A percentile compares a stretch with the other conserved stretches of the same genome.
Conservation (phyloP, 2,888 invertebrate species). For the Noctuana brunneofusca region DNA sequence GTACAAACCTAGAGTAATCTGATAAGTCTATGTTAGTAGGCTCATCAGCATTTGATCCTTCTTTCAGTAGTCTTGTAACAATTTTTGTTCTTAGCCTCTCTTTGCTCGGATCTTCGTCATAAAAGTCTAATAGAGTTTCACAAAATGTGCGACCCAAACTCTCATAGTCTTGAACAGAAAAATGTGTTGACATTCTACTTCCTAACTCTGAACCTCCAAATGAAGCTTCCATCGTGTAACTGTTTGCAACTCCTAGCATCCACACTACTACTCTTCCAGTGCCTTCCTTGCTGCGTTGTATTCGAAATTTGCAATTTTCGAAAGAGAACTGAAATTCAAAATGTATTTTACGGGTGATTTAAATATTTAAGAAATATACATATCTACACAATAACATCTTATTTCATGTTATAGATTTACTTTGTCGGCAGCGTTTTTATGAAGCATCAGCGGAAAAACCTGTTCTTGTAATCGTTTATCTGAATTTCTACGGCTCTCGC, state of each 20-base stretch:
- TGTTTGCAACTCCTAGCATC: slow-evolving; percentile 97
- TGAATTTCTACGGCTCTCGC: slow-evolving; percentile 91
- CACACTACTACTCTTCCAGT: slow-evolving; percentile 97
- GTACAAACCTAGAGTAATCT: slow-evolving; percentile 91
- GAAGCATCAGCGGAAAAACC: slow-evolving; percentile 96
- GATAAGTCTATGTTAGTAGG: slow-evolving; percentile 93
- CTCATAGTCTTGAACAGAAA: slow-evolving; percentile 85
- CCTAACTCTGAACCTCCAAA: slow-evolving; percentile 95
- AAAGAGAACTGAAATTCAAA: slow-evolving; percentile 89
- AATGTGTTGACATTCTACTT: slow-evolving; percentile 91
- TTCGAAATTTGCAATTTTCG: slow-evolving; percentile 96
- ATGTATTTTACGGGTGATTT: neutral
- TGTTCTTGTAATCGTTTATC: slow-evolving; percentile 93
- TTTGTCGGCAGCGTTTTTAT: slow-evolving; percentile 95
- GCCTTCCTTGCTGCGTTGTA: slow-evolving; percentile 96
- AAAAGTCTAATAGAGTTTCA: slow-evolving; percentile 95
- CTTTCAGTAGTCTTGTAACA: slow-evolving; percentile 88
- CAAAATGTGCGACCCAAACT: slow-evolving; percentile 94
- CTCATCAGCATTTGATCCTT: slow-evolving; percentile 94
- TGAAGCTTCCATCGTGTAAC: slow-evolving; percentile 97
- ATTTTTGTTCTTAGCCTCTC: slow-evolving; percentile 91
- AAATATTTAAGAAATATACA: neutral
- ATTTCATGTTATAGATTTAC: slow-evolving; percentile 79
- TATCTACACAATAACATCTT: neutral
- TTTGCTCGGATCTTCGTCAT: slow-evolving; percentile 92